Evolutionary conservation across 37 sponge, comb jelly and placozoan species (phyloP).

Genomic region (Haliclona indistincta): DNA sequence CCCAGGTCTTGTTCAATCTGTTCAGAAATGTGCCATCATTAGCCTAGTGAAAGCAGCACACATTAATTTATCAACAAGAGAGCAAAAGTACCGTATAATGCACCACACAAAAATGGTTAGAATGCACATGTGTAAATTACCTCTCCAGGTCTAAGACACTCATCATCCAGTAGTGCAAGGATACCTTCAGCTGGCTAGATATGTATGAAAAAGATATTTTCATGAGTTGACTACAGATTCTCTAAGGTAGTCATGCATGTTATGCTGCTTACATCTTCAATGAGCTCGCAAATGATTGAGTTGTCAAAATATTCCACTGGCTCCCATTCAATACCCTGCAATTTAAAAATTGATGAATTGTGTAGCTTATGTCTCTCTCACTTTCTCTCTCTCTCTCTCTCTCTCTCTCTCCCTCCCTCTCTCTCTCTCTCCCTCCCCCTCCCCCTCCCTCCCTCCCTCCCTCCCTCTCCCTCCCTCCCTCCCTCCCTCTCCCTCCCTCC

Average conservation of each 20-base stretch:
- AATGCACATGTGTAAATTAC: constrained; percentile 11
- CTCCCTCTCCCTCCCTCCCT: too few relatives aligned
- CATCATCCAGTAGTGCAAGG: constrained; percentile 80
- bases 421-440: too few relatives aligned
- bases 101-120: not conserved
- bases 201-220: not conserved
- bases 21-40: constrained; percentile 70
- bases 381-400: too few relatives aligned
- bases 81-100: not conserved
- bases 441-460: too few relatives aligned
- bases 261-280: constrained; percentile 72
- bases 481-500: too few relatives aligned
- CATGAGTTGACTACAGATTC: not conserved
- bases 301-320: constrained; percentile 88
- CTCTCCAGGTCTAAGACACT: constrained; percentile 85
- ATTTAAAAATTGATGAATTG: too few relatives aligned
- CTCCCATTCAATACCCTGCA: constrained; percentile 85
- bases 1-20: constrained; percentile 58
- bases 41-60: constrained; percentile 16
- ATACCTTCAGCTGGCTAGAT: constrained; percentile 71
- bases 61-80: too few relatives aligned
- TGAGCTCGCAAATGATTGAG: constrained; percentile 79
- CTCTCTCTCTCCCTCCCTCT: too few relatives aligned
- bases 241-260: not conserved
- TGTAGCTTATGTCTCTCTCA: too few relatives aligned